Percentiles rank a stretch among this genome's conserved stretches.
Evolutionary conservation across 2,113 vertebrate genomes (phyloP).

Genomic region (Blennius ocellaris): DNA sequence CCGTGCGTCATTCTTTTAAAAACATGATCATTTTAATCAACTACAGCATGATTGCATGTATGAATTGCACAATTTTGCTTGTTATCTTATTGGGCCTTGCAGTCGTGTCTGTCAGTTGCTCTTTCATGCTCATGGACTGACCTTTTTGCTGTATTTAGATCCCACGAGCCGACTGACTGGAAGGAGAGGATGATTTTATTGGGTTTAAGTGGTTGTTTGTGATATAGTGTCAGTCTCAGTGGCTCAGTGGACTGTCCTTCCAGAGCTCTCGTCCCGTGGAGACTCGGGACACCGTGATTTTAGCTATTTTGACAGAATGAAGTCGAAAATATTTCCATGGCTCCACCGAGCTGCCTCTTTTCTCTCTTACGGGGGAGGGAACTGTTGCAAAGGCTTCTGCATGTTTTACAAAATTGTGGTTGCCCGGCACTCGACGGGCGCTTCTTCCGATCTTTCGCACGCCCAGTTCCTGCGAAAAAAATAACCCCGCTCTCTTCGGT

Average conservation of each 20-base stretch:
- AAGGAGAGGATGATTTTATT: conserved; percentile 13
- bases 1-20: too few relatives aligned
- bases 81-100: conserved; percentile 32
- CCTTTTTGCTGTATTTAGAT: conserved; percentile 29
- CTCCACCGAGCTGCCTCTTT: conserved; percentile 49
- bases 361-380: conserved; percentile 24
- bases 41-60: not conserved
- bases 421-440: conserved; percentile 19
- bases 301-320: conserved; percentile 53
- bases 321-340: conserved; percentile 44
- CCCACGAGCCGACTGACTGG: not conserved
- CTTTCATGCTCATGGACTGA: conserved; percentile 3
- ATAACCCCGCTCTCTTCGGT: not conserved
- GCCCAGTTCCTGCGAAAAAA: conserved; percentile 31
- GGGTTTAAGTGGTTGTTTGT: not conserved
- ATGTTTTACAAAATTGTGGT: conserved; percentile 48
- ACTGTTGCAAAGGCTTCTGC: conserved; percentile 47
- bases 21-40: not conserved
- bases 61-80: conserved; percentile 11
- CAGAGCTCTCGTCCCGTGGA: conserved; percentile 27
- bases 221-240: conserved; percentile 5
- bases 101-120: conserved; percentile 27
- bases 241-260: conserved; percentile 32
- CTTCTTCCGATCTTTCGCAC: conserved; percentile 37
- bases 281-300: conserved; percentile 26